Base-by-base conservation (phyloP, 2,888 invertebrate genomes). In the Andrena chrysosceles region DNA sequence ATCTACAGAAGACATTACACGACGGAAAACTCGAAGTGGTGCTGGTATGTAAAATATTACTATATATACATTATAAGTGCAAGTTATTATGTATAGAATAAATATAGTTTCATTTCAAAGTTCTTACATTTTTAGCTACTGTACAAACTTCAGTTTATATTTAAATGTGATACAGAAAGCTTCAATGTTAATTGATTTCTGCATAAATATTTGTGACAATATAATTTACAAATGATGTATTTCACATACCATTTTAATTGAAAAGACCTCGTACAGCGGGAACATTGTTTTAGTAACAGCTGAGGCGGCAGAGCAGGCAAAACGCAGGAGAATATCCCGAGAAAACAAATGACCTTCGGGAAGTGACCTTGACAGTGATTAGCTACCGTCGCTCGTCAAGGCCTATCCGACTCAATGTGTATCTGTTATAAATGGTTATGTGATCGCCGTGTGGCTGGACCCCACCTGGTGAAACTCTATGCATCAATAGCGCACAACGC, bases 331-430 rank as follows among this genome's bases (percentile, higher is more conserved):
- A 93, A 95, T 95, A 89, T 96, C 96, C 85, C 96, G 96, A 94
- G 96, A 96, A 95, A 96, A 96, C 95, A 96, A 96, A 96, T 97
- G 96, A 96, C 96, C 95, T 94, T 93, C 94, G 93, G 94, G 92
- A 93, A 93, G 93, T 90, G 93, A 94, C 93, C 94, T 94, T 94
- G 94, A 94, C 93, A 94, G 94, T 92, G 94, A 94, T 93, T 94
- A 94, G 94, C 94, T 93, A 94, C 89, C 91, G 93, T 93, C 90
- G 90, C 93, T 93, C 87, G 93, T 94, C 93, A 94, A 93, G 93
- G 93, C 93, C 91, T 91, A 86, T 90, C 89, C 91, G 88, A 91
- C 90, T 90, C 91, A 90, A 91, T 91, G 88, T 92, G 91, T 92
- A 90, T 91, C 90, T 88, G 86, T 90, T 90, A 90, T 90, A 90